Evolutionary conservation across 2,797 vertebrate species (phyloP).

Genomic region (Spinus pinus): DNA sequence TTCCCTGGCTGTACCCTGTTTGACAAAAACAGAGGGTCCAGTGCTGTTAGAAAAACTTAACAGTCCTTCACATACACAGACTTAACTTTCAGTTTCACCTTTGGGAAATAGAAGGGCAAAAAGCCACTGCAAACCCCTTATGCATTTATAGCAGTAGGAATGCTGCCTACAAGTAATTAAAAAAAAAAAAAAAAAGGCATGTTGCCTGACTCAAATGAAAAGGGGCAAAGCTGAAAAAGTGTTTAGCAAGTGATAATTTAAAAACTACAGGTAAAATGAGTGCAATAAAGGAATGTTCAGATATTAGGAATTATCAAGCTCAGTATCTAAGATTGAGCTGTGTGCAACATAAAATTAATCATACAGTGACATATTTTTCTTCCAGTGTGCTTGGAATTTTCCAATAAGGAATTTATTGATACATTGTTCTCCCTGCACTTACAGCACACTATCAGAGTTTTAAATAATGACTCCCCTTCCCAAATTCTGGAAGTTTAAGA

Average conservation of each 20-base stretch:
- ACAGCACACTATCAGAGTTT: background rate
- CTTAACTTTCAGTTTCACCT: background rate
- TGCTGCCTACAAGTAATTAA: background rate
- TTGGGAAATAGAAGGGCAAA: background rate
- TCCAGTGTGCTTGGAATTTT: background rate
- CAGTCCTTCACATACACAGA: background rate
- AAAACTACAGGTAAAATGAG: background rate
- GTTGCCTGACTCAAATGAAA: background rate
- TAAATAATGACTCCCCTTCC: background rate
- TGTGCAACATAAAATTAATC: background rate
- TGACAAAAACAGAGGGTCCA: background rate
- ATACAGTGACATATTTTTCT: background rate
- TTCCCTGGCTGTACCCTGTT: background rate
- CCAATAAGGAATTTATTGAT: background rate
- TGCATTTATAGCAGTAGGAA: background rate
- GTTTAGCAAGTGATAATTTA: background rate
- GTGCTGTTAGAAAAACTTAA: background rate
- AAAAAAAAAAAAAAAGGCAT: background rate
- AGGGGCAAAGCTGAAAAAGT: background rate
- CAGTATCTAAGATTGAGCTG: background rate
- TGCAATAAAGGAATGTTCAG: background rate
- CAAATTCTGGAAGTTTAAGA: background rate
- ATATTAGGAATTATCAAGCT: background rate
- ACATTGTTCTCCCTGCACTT: background rate
- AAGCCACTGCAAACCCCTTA: background rate